These are phyloP conservation scores for Pachyuromys duprasi DNA, from an alignment of 2,797 vertebrate genomes.

Conservation along the genomic window DNA sequence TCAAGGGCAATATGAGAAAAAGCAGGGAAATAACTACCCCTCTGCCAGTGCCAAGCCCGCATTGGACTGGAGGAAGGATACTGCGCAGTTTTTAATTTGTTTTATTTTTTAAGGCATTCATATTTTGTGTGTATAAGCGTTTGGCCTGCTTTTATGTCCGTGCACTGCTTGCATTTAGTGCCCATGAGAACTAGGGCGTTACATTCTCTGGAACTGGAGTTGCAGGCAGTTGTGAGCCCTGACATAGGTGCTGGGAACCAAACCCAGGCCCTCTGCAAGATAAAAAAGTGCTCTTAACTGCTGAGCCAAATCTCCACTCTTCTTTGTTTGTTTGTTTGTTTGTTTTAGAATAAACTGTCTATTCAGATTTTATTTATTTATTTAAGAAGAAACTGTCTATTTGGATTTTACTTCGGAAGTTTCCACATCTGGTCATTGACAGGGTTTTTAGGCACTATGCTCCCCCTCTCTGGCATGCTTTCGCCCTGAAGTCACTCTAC, in stretches of 20 bases:
- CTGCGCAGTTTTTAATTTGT: background rate
- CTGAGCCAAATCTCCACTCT: background rate
- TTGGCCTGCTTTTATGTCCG: background rate
- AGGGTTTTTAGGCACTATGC: background rate
- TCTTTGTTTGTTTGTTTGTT: background rate
- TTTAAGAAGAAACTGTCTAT: background rate
- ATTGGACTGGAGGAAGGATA: background rate
- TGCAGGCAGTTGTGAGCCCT: background rate
- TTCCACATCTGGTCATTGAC: background rate
- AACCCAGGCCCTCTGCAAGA: background rate
- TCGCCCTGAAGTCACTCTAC: background rate
- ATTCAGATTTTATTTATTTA: background rate
- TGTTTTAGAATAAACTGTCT: background rate
- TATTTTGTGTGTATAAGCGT: background rate
- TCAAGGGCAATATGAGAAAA: background rate
- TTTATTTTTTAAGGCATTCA: background rate
- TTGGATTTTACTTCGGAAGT: background rate
- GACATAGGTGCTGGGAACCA: background rate
- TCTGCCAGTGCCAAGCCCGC: background rate
- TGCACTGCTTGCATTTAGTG: too few relatives aligned
- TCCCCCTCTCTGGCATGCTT: background rate
- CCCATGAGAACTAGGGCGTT: background rate
- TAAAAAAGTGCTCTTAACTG: background rate
- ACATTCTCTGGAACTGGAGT: background rate
- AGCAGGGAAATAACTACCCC: fast-evolving